These are phyloP conservation scores for Buphagus erythrorhynchus DNA, from an alignment of 2,797 vertebrate genomes.

Conservation along the genomic window DNA sequence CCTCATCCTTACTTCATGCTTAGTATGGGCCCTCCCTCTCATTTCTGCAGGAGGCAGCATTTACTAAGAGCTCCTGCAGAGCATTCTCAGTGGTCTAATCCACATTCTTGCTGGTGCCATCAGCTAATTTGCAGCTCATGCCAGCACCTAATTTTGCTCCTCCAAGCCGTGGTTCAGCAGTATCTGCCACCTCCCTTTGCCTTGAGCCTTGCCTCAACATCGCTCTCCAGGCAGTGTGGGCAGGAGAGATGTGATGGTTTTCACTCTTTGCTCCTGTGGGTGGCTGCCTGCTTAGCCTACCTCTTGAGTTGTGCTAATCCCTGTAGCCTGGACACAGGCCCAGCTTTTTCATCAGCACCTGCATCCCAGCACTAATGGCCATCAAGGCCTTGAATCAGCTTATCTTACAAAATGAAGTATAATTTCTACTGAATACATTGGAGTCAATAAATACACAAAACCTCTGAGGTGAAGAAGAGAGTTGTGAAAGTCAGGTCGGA, in stretches of 20 bases:
- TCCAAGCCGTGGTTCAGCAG: accelerated
- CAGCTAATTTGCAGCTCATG: neutral
- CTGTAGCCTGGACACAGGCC: neutral
- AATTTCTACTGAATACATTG: neutral
- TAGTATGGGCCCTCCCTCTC: neutral
- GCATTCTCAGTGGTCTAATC: neutral
- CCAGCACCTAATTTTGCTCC: neutral
- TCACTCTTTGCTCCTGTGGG: neutral
- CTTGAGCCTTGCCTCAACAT: neutral
- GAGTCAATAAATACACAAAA: neutral
- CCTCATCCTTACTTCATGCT: neutral
- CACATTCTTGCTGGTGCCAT: neutral
- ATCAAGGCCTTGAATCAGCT: neutral
- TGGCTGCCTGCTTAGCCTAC: neutral
- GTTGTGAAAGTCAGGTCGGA: neutral
- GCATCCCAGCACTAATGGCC: neutral
- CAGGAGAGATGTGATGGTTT: neutral
- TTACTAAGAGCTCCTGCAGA: neutral
- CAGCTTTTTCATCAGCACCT: neutral
- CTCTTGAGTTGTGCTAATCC: neutral
- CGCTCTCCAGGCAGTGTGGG: accelerated
- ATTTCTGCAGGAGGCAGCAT: constrained; percentile 5
- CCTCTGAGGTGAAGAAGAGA: neutral
- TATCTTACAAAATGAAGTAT: neutral
- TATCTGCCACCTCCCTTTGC: neutral